Conservation (phyloP, 2,888 invertebrate genomes). For the Cerastoderma edule region DNA sequence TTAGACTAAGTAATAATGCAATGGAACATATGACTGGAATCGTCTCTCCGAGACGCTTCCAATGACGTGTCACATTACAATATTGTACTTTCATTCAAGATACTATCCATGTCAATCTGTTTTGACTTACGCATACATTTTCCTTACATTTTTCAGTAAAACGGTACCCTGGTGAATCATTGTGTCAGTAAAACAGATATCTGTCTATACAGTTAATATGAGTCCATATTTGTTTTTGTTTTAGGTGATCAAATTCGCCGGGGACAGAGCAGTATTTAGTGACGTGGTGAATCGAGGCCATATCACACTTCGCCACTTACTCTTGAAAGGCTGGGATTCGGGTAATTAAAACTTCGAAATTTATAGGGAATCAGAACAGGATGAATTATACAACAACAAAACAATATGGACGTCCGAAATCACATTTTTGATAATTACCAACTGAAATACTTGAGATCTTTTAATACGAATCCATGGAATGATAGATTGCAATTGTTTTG, state of each 20-base stretch:
- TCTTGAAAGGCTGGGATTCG: conserved; percentile 34
- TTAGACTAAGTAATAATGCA: too few relatives aligned
- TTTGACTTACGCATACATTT: too few relatives aligned
- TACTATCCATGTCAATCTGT: too few relatives aligned
- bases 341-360: too few relatives aligned
- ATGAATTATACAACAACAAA: neutral
- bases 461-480: neutral
- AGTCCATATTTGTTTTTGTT: neutral
- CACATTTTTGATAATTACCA: neutral
- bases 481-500: neutral
- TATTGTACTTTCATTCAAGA: too few relatives aligned
- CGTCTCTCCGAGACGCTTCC: too few relatives aligned
- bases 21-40: too few relatives aligned
- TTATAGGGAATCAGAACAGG: too few relatives aligned
- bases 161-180: neutral
- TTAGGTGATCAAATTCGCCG: conserved; percentile 35
- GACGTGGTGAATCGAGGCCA: conserved; percentile 34
- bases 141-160: neutral
- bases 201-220: neutral
- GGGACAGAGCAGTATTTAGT: conserved; percentile 30
- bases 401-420: neutral
- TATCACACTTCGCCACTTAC: conserved; percentile 21
- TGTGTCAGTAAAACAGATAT: neutral
- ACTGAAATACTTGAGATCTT: neutral
- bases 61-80: too few relatives aligned